Evolutionary conservation across 2,888 invertebrate species (phyloP), one percentile per base, ranked within the genome.

Genomic region (Rhogogaster chlorosoma): DNA sequence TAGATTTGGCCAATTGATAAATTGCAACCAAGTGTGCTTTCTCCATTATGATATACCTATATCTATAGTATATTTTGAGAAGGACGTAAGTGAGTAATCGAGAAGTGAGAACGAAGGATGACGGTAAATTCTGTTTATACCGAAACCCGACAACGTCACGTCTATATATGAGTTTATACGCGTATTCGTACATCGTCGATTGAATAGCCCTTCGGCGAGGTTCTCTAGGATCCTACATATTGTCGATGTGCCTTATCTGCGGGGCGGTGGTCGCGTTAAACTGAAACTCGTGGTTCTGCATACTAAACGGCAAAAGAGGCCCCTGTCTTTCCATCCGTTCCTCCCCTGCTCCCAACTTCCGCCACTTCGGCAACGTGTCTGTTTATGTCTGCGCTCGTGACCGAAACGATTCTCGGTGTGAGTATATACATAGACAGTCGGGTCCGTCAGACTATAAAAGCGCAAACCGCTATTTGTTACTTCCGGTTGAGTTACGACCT

Each of bases 261-360:
- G 86, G 84, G 45, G 70, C 87, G 86, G 87, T 88, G 91, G 88
- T 86, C 88, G 89, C 88, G 91, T 90, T 92, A 92, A 92, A 92
- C 91, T 92, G 91, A 88, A 86, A 90, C 89, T 89, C 92, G 91
- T 92, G 92, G 89, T 89, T 89, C 88, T 89, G 89, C 92, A 92
- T 92, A 91, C 90, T 90, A 90, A 91, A 89, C 88, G 87, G 86
- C 85, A 84, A 57, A 45, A 57, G 53, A 57, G n/a, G 10, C 29
- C 29, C 78, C 32, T n/a, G 36, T 22, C 61, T 80, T 36, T 53
- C 32, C 77, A 15, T 32, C 77, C 77, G 18, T 77, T 77, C 49
- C 32, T 32, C 29, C 53, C 26, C 75, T 18, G 3, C 32, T 9
- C 32, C 45, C 7, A 49, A 29, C 57, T 84, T 61, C 75, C 22